phyloP scores from a whole-genome alignment of 2,113 vertebrate species.

The Gobio gobio region DNA sequence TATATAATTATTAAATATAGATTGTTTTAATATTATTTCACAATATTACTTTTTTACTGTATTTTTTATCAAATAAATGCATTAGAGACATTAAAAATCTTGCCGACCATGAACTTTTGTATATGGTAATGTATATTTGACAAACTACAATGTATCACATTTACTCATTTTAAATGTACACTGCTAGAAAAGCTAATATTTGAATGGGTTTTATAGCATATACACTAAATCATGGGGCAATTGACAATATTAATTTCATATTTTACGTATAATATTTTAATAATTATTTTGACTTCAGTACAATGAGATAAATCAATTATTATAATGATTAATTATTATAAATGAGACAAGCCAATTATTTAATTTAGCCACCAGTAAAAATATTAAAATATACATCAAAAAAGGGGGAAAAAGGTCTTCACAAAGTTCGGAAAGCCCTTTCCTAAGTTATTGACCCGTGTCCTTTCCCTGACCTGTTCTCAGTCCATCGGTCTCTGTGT shows the following conservation, averaged over 20 bases:
- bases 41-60: background rate
- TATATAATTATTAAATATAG: no score
- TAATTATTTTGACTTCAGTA: background rate
- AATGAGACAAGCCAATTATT: background rate
- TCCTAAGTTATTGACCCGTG: background rate
- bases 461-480: conserved; percentile 29
- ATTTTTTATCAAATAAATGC: background rate
- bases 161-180: background rate
- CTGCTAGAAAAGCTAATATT: background rate
- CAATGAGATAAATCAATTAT: background rate
- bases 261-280: background rate
- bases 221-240: background rate
- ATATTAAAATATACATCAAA: no score
- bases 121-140: background rate
- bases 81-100: background rate
- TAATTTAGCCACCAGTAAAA: background rate
- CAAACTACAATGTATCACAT: background rate
- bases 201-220: background rate
- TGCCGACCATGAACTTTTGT: background rate
- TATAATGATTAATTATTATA: no score
- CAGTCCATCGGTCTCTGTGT: background rate
- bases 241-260: no score
- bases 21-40: background rate
- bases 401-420: no score
- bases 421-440: background rate